These are phyloP conservation scores for Falco concolor DNA, from an alignment of 2,797 vertebrate species.

Conservation along the genomic window DNA sequence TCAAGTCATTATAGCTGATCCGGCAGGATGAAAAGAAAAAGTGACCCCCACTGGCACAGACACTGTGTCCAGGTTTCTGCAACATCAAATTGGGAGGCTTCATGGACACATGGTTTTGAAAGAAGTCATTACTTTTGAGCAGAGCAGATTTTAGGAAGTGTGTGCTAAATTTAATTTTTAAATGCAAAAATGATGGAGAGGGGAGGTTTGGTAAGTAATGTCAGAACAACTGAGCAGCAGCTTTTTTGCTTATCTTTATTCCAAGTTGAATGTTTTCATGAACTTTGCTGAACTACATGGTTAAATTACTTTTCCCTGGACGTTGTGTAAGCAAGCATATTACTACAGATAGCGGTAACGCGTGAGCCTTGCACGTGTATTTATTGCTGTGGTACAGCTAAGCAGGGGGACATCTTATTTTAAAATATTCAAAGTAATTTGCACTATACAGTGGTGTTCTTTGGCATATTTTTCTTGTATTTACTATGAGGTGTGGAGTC, in stretches of 20 bases:
- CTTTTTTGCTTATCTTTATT: not conserved
- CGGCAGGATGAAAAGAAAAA: conserved; percentile 66
- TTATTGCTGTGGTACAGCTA: not conserved
- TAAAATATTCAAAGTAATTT: not conserved
- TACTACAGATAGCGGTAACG: not conserved
- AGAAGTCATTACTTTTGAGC: conserved; percentile 56
- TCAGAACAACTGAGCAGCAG: not conserved
- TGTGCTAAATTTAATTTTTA: not conserved
- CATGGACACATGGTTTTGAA: conserved; percentile 66
- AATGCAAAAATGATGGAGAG: not conserved
- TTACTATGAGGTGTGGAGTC: not conserved
- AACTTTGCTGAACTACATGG: not conserved
- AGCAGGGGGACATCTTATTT: not conserved
- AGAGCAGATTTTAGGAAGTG: not conserved
- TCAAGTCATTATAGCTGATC: conserved; percentile 62
- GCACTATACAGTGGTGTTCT: not conserved
- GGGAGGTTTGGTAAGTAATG: not conserved
- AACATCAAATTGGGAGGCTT: conserved; percentile 47
- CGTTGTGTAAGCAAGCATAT: not conserved
- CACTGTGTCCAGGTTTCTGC: conserved; percentile 61
- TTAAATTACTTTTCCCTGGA: conserved; percentile 28
- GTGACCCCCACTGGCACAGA: conserved; percentile 59
- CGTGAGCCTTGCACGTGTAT: not conserved
- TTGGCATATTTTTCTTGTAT: not conserved
- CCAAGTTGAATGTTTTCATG: not conserved